Percentiles rank a stretch among this genome's conserved stretches.
phyloP scores from a whole-genome alignment of 92 coral and sea anemone species.

The Parazoanthus swiftii region DNA sequence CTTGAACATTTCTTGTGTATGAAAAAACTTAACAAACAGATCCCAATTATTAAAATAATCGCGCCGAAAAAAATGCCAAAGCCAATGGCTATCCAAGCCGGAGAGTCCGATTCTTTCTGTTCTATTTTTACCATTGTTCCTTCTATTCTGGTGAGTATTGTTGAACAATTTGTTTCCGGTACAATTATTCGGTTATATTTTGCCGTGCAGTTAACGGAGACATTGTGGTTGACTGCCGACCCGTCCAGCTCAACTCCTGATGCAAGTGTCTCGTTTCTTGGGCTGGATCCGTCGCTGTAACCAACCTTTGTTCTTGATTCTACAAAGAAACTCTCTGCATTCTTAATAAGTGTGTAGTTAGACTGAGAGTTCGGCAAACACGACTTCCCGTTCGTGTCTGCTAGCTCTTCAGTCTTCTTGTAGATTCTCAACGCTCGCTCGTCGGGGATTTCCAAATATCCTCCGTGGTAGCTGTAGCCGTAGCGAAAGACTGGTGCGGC shows the following conservation, averaged over 20 bases:
- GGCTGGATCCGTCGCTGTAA: background rate
- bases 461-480: conserved; percentile 9
- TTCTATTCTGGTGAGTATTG: background rate
- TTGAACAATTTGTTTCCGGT: background rate
- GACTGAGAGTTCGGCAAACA: background rate
- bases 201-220: conserved; percentile 6
- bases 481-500: background rate
- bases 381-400: background rate
- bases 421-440: conserved; percentile 6
- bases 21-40: background rate
- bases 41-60: background rate
- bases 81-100: background rate
- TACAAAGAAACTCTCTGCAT: background rate
- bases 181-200: background rate
- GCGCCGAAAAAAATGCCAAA: background rate
- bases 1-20: background rate
- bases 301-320: background rate
- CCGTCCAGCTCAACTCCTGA: background rate
- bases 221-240: background rate
- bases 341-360: background rate
- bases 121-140: conserved; percentile 4
- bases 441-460: background rate
- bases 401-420: background rate
- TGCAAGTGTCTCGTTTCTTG: background rate
- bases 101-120: background rate